Conservation (phyloP, 2,888 invertebrate genomes). For the Trachelus stipa region DNA sequence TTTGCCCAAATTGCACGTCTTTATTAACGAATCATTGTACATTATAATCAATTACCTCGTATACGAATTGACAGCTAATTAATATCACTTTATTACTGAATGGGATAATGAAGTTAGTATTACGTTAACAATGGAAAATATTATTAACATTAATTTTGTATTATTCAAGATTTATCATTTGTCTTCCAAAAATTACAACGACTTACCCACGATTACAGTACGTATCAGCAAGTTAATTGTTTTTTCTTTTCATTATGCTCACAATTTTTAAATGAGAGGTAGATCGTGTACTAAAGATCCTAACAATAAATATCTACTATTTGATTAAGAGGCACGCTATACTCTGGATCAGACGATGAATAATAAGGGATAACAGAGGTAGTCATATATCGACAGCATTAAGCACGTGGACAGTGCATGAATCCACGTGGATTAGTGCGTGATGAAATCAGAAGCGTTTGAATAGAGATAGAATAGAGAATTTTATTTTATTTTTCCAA, state of each 20-base stretch:
- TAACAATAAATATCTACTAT: background rate
- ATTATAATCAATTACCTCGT: background rate
- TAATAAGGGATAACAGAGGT: background rate
- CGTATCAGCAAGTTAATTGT: background rate
- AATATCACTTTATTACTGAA: background rate
- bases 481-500: background rate
- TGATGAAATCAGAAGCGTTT: background rate
- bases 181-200: background rate
- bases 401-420: background rate
- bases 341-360: background rate
- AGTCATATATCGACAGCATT: background rate
- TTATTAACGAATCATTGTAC: background rate
- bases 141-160: too few relatives aligned
- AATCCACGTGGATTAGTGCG: background rate
- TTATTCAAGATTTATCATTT: background rate
- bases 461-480: background rate
- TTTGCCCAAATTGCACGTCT: background rate
- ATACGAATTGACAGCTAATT: background rate
- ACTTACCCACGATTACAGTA: background rate
- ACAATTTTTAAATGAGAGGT: background rate
- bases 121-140: too few relatives aligned
- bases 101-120: background rate
- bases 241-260: background rate
- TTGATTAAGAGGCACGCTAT: background rate
- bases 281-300: background rate